Percentiles rank a stretch among this genome's conserved stretches.
These are phyloP conservation scores for Seira musarum DNA, from an alignment of 2,888 invertebrate species.

Conservation along the genomic window DNA sequence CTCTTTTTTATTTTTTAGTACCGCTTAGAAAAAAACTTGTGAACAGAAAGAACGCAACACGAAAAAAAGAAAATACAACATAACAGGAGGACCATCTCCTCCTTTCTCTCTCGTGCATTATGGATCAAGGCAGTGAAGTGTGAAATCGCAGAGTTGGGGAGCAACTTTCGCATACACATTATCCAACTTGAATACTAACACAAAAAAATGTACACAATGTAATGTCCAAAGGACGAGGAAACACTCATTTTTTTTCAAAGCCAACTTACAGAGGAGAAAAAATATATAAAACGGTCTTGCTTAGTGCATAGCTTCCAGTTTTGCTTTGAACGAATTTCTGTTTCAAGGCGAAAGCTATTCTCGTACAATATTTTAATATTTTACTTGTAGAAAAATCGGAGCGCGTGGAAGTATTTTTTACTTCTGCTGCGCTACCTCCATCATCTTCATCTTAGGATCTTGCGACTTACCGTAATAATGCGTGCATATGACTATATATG, in stretches of 20 bases:
- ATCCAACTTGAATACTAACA: slow-evolving; percentile 36
- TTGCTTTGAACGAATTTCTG: neutral
- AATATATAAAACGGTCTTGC: neutral
- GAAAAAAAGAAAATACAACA: slow-evolving; percentile 12
- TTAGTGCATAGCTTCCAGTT: neutral
- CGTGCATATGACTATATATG: neutral
- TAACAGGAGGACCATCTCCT: slow-evolving; percentile 25
- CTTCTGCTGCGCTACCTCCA: neutral
- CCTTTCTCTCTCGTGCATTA: slow-evolving; percentile 69
- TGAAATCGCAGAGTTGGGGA: slow-evolving; percentile 70
- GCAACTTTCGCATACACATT: slow-evolving; percentile 62
- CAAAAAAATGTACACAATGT: slow-evolving; percentile 28
- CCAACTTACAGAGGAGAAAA: neutral
- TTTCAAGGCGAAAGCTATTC: slow-evolving; percentile 12
- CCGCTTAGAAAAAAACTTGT: neutral
- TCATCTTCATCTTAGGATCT: neutral
- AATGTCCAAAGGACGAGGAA: slow-evolving; percentile 1
- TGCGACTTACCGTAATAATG: neutral
- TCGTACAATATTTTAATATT: neutral
- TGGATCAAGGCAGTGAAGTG: slow-evolving; percentile 70
- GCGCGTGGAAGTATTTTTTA: neutral
- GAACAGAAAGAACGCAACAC: neutral
- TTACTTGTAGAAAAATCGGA: neutral
- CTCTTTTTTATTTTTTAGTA: neutral
- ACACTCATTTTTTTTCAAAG: neutral